Conservation (phyloP, 2,797 vertebrate species). For the Mormyrus proboscirostris region DNA sequence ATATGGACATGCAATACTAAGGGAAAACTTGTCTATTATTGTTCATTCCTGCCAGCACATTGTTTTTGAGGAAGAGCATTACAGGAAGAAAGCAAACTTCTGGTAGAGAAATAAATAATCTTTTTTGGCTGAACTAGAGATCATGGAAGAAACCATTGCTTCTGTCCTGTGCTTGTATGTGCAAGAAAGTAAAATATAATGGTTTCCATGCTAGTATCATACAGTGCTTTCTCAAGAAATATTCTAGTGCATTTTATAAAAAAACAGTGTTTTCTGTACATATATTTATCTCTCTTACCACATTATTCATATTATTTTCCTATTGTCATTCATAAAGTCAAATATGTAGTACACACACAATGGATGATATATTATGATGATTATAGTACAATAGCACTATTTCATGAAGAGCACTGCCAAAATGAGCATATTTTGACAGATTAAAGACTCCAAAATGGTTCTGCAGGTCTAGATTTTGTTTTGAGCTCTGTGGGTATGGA, state of each 20-base stretch:
- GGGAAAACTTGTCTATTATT: not conserved
- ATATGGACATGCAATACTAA: not conserved
- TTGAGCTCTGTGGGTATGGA: not conserved
- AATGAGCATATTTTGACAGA: not conserved
- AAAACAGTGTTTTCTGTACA: not conserved
- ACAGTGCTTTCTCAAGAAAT: not conserved
- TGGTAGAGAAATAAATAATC: not conserved
- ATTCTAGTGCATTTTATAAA: not conserved
- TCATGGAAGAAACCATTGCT: not conserved
- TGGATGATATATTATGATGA: not conserved
- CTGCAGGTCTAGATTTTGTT: not conserved
- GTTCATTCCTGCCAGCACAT: not conserved
- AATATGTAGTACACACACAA: not conserved
- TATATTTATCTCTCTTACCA: not conserved
- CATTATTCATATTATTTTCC: not conserved
- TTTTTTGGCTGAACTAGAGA: not conserved
- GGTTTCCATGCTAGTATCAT: not conserved
- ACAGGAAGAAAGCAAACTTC: not conserved
- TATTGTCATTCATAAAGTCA: not conserved
- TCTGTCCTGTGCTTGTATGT: not conserved
- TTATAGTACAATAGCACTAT: not conserved
- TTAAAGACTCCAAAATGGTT: not conserved
- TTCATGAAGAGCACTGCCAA: not conserved
- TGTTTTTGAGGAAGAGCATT: not conserved
- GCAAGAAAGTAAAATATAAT: not conserved